Percentiles rank a stretch among this genome's conserved stretches.
Evolutionary conservation across 2,888 invertebrate genomes (phyloP).

Genomic region (Ecdyonurus torrentis): DNA sequence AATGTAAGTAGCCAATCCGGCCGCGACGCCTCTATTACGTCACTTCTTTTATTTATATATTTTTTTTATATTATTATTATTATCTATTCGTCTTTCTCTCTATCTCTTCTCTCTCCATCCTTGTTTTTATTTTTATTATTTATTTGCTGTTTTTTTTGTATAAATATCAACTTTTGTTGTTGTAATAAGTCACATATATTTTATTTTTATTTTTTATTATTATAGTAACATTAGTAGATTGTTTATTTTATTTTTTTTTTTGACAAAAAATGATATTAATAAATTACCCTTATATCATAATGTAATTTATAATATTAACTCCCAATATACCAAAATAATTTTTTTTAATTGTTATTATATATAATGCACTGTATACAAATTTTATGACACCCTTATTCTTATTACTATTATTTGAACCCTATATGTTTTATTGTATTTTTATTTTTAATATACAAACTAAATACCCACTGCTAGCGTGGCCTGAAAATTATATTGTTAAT

Average conservation of each 20-base stretch:
- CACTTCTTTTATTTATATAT: neutral
- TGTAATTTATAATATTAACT: no score
- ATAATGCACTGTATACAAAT: neutral
- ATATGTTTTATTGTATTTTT: neutral
- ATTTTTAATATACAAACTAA: neutral
- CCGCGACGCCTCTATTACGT: slow-evolving; percentile 1
- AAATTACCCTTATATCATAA: neutral
- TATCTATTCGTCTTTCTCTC: neutral
- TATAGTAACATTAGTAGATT: no score
- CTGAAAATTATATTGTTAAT: neutral
- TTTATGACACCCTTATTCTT: neutral
- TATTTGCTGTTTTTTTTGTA: no score
- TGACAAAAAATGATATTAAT: neutral
- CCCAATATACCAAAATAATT: neutral
- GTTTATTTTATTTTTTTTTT: no score
- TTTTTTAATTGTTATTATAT: neutral
- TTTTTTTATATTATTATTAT: no score
- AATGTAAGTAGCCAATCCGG: slow-evolving; percentile 11
- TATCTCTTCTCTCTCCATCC: neutral
- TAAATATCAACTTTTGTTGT: slow-evolving; percentile 5
- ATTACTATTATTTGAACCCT: no score
- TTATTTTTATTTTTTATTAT: slow-evolving; percentile 6
- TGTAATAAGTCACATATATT: slow-evolving; percentile 7
- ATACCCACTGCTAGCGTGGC: neutral
- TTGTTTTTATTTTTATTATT: neutral